A percentile compares a stretch with the other conserved stretches of the same genome.
Conservation (phyloP, 2,113 vertebrate genomes). For the Saimiri boliviensis region DNA sequence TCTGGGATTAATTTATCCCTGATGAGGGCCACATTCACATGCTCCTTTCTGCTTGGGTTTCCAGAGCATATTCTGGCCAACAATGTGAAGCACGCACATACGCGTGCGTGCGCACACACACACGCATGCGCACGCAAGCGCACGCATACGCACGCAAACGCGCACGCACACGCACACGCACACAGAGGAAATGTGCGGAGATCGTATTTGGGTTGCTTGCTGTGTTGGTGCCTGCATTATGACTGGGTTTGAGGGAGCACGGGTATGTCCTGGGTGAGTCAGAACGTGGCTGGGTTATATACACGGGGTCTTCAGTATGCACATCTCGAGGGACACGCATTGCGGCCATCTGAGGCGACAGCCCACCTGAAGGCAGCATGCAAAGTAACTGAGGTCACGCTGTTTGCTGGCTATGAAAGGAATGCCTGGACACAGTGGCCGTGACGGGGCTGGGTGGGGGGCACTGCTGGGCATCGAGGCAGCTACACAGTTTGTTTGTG, state of each 20-base stretch:
- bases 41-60: conserved; percentile 60
- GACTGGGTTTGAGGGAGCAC: not conserved
- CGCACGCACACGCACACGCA: not conserved
- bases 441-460: not conserved
- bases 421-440: not conserved
- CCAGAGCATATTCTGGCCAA: conserved; percentile 48
- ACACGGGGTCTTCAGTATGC: not conserved
- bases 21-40: conserved; percentile 63
- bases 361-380: not conserved
- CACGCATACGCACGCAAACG: too few species aligned
- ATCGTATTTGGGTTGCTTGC: not conserved
- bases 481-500: not conserved
- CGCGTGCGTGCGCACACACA: not conserved
- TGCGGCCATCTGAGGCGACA: not conserved
- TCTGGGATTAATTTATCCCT: conserved; percentile 76
- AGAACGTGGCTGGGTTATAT: not conserved
- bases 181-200: not conserved
- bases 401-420: not conserved
- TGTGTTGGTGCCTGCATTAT: not conserved
- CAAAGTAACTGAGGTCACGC: not conserved
- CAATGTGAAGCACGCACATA: not conserved
- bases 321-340: not conserved
- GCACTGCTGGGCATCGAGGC: not conserved
- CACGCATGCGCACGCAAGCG: too few species aligned
- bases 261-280: not conserved